Evolutionary conservation across 2,888 invertebrate genomes (phyloP).

Genomic region (Ephialtes manifestator): DNA sequence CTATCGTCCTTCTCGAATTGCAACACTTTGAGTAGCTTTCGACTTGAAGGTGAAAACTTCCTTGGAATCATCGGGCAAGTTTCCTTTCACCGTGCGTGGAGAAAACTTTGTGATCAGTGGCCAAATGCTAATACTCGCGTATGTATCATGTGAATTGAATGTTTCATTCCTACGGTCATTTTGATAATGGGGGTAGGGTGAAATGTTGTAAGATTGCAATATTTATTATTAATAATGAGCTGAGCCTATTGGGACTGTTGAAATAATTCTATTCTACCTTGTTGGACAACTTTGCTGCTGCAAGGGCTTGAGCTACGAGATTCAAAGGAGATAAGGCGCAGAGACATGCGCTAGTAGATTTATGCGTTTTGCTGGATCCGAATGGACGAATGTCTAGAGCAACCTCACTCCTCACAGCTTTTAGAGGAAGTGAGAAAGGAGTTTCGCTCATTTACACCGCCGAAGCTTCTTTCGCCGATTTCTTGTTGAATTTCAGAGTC

Average conservation of each 20-base stretch:
- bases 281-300: slow-evolving; percentile 47
- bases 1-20: background rate
- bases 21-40: slow-evolving; percentile 15
- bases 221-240: too few species aligned
- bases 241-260: too few species aligned
- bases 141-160: background rate
- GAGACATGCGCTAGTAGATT: slow-evolving; percentile 16
- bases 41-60: background rate
- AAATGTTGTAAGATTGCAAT: too few species aligned
- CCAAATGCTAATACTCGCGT: background rate
- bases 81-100: background rate
- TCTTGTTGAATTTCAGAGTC: background rate
- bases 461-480: background rate
- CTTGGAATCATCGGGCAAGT: background rate
- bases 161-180: too few species aligned
- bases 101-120: background rate
- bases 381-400: background rate
- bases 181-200: too few species aligned
- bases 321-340: slow-evolving; percentile 56
- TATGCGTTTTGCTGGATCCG: slow-evolving; percentile 56
- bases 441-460: background rate
- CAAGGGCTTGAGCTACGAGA: slow-evolving; percentile 29
- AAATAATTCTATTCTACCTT: too few species aligned
- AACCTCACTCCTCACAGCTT: background rate
- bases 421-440: slow-evolving; percentile 14